phyloP scores from a whole-genome alignment of 2,113 vertebrate species.

The Tinamus guttatus region DNA sequence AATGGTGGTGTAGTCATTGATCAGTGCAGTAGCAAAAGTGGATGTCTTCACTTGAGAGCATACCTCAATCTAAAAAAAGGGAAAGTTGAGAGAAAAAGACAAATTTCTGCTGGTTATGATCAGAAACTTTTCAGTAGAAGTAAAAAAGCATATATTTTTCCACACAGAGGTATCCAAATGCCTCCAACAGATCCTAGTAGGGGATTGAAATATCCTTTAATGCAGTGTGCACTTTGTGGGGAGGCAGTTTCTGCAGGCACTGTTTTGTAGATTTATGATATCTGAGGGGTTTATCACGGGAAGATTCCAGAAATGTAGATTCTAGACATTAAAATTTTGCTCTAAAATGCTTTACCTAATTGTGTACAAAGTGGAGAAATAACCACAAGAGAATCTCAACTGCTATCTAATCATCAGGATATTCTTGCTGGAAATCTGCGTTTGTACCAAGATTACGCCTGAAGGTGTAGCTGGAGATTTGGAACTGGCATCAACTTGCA shows the following conservation, averaged over 20 bases:
- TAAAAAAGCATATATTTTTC: accelerated
- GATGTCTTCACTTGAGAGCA: not conserved
- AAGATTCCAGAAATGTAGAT: accelerated
- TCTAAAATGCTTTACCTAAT: not conserved
- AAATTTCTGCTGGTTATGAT: not conserved
- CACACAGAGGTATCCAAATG: not conserved
- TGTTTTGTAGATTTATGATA: not conserved
- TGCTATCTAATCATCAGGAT: not conserved
- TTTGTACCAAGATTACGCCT: not conserved
- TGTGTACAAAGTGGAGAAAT: not conserved
- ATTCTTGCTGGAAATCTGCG: not conserved
- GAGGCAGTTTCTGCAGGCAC: not conserved
- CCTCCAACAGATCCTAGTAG: not conserved
- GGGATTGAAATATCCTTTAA: not conserved
- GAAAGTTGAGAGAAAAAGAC: not conserved
- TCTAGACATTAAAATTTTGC: not conserved
- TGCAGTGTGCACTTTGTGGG: not conserved
- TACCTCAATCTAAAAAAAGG: not conserved
- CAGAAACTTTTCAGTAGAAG: not conserved
- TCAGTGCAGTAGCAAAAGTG: not conserved
- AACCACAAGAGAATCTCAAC: not conserved
- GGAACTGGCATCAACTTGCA: not conserved
- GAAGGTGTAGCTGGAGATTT: not conserved
- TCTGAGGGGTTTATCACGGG: not conserved
- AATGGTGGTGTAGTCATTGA: not conserved